Evolutionary conservation across 2,888 invertebrate species (phyloP).

Genomic region (Mesorhabditis sp.): DNA sequence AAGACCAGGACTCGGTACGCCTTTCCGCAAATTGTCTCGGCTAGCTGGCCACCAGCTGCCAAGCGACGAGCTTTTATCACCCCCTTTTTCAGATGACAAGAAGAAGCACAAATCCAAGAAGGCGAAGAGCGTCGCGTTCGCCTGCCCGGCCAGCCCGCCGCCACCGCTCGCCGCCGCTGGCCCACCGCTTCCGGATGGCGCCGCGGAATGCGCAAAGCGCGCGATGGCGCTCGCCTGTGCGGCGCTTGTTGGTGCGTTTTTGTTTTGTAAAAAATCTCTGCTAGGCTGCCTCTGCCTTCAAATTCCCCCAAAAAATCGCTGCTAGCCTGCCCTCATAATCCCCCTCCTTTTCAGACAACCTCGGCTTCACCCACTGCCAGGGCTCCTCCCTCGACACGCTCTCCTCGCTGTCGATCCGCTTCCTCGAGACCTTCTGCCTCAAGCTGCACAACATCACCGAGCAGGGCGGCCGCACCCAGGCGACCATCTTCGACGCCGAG

Average conservation of each 20-base stretch:
- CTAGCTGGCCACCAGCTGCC: too few species aligned
- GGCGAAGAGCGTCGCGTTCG: too few species aligned
- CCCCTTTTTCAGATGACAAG: too few species aligned
- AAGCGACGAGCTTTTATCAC: too few species aligned
- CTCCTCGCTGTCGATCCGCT: background rate
- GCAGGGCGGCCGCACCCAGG: background rate
- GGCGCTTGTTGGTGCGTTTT: conserved; percentile 1
- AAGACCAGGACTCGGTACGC: too few species aligned
- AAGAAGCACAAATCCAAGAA: too few species aligned
- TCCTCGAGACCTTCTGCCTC: background rate
- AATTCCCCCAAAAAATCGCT: too few species aligned
- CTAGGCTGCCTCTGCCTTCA: too few species aligned
- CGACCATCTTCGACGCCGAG: background rate
- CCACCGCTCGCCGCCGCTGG: background rate
- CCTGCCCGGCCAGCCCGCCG: background rate
- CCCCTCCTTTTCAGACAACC: background rate
- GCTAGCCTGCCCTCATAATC: background rate
- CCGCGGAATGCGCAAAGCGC: background rate
- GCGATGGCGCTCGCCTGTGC: conserved; percentile 3
- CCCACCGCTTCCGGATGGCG: background rate
- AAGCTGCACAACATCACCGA: background rate
- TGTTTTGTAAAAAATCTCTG: background rate
- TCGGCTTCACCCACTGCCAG: background rate
- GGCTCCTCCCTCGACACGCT: background rate
- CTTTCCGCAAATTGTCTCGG: too few species aligned